These are phyloP conservation scores for Bembecia ichneumoniformis DNA, from an alignment of 2,888 invertebrate species.

Conservation along the genomic window DNA sequence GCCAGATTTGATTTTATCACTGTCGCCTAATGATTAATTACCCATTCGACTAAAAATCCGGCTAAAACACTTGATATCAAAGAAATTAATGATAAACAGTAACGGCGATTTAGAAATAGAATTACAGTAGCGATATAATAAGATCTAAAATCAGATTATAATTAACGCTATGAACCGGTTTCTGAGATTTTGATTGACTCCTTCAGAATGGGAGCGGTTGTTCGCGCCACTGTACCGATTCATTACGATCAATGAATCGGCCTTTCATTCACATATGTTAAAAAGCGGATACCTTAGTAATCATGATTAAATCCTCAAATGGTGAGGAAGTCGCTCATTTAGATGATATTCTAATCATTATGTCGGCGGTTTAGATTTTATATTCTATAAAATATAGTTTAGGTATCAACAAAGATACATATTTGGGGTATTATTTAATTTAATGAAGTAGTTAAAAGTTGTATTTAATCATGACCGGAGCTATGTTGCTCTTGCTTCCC, in stretches of 20 bases:
- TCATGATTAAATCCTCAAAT: conserved; percentile 43
- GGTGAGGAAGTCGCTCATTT: conserved; percentile 34
- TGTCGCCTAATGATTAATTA: conserved; percentile 47
- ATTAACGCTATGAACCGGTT: conserved; percentile 62
- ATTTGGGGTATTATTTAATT: too few species aligned
- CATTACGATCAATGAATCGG: conserved; percentile 67
- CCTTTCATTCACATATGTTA: conserved; percentile 43
- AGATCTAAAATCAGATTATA: conserved; percentile 59
- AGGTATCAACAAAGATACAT: too few species aligned
- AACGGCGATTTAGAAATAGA: conserved; percentile 43
- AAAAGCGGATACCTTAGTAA: conserved; percentile 41
- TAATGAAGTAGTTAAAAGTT: too few species aligned
- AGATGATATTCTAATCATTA: conserved; percentile 12
- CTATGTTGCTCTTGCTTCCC: not conserved
- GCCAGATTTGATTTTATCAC: conserved; percentile 33
- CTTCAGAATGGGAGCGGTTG: conserved; percentile 47
- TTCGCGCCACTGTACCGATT: conserved; percentile 36
- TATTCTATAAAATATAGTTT: not conserved
- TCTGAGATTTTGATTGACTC: conserved; percentile 32
- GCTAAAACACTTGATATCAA: conserved; percentile 24
- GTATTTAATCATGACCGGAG: too few species aligned
- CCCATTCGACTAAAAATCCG: conserved; percentile 41
- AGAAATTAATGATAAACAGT: conserved; percentile 47
- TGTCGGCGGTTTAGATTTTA: not conserved
- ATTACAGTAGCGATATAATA: conserved; percentile 61